Evolutionary conservation across 1,140 invertebrate genomes (phyloP).

Genomic region (Acromyrmex heyeri): DNA sequence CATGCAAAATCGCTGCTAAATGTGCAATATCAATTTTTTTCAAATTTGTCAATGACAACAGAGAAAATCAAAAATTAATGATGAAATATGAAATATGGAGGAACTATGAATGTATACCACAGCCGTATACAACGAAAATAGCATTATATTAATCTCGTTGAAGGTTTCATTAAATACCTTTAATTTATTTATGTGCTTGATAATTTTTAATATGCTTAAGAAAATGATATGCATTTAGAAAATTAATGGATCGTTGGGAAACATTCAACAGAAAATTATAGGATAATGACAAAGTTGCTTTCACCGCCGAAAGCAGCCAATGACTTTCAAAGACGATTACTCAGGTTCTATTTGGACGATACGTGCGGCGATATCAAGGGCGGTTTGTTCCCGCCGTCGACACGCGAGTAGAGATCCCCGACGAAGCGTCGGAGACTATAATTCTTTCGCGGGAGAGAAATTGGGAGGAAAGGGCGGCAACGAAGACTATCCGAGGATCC

Average conservation of each 20-base stretch:
- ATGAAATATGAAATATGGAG: neutral
- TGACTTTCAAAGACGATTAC: constrained; percentile 28
- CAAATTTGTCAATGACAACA: neutral
- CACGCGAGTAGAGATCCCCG: constrained; percentile 41
- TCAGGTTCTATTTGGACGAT: constrained; percentile 44
- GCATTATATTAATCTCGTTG: neutral
- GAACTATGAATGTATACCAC: neutral
- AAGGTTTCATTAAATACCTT: neutral
- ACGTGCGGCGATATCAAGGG: constrained; percentile 51
- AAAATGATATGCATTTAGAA: neutral
- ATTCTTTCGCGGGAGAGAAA: constrained; percentile 57
- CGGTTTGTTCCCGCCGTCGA: constrained; percentile 54
- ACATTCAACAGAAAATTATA: neutral
- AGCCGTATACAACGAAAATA: neutral
- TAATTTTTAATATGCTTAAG: neutral
- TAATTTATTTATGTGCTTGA: neutral
- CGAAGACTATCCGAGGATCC: constrained; percentile 50
- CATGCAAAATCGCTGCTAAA: neutral
- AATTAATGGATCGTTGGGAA: neutral
- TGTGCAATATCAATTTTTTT: no score
- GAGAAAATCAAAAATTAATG: neutral
- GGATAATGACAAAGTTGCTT: neutral
- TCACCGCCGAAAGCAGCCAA: neutral
- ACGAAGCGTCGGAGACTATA: constrained; percentile 60
- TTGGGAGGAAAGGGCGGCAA: constrained; percentile 57